Evolutionary conservation across 1,140 invertebrate genomes (phyloP), one percentile per base, ranked within the genome.

Genomic region (Drosophila ambigua): DNA sequence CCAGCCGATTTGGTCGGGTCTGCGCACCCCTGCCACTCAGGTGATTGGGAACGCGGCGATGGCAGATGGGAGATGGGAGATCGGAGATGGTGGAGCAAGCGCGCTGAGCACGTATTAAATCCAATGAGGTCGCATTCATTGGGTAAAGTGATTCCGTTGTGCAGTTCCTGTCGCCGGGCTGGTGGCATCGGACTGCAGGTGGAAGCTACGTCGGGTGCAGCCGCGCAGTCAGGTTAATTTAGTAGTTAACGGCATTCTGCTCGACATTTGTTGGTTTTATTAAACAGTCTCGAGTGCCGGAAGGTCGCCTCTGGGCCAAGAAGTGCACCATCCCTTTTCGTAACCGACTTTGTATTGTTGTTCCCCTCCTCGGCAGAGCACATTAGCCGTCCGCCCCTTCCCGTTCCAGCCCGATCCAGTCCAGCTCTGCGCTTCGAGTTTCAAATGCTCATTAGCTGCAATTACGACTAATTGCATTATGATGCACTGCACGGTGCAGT

Each of bases 91-190:
- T n/a, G 26, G 5, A 15, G 41, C 39, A 35, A 51, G 60, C 50
- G 50, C 55, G 50, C 55, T 45, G 61, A 73, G 64, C 73, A 81
- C 79, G 79, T 81, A 81, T 81, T 69, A 80, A 81, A 73, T 73
- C 73, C 73, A 80, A 80, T 81, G 67, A 77, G 63, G 72, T 81
- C 68, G 73, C 77, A 81, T 77, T 81, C 73, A 80, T 81, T 77
- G 63, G 73, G 8, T 43, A 77, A 77, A 80, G 79, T 80, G 78
- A 80, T 81, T 80, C 55, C 65, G 77, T 80, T 80, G 59, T 67
- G 39, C 43, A 60, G 46, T 48, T 39, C 28, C 23, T 41, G 62
- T 11, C 26, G 11, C 7, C 20, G 31, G 28, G 11, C 15, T 52
- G 41, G 57, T 20, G 28, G 20, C 9, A 2, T 15, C 26, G 28